A percentile compares a stretch with the other conserved stretches of the same genome.
Conservation (phyloP, 2,797 vertebrate genomes). For the Tenualosa ilisha region DNA sequence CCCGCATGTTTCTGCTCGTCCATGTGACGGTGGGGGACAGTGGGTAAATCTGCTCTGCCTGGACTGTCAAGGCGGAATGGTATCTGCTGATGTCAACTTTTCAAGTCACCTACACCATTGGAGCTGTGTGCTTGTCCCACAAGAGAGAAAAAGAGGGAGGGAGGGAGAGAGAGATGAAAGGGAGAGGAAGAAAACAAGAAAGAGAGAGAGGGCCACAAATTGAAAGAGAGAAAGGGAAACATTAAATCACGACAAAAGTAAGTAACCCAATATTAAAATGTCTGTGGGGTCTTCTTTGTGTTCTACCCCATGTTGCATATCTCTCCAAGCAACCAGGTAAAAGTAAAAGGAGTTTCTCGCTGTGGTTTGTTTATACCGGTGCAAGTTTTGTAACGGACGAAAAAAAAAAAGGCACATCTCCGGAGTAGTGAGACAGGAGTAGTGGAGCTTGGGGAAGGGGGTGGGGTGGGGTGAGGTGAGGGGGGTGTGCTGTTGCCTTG, state of each 20-base stretch:
- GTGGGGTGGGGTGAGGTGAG: conserved; percentile 43
- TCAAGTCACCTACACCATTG: not conserved
- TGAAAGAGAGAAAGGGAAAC: not conserved
- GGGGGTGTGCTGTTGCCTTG: conserved; percentile 48
- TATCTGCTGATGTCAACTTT: not conserved
- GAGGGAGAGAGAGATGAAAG: not conserved
- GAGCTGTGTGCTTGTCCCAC: not conserved
- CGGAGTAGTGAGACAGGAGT: conserved; percentile 59
- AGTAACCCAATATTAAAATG: not conserved
- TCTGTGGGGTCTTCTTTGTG: conserved; percentile 40
- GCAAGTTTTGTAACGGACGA: conserved; percentile 79
- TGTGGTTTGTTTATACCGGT: conserved; percentile 45
- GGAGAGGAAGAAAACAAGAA: not conserved
- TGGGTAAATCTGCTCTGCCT: not conserved
- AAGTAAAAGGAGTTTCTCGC: conserved; percentile 16
- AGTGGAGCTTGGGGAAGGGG: conserved; percentile 74
- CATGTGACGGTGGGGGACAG: not conserved
- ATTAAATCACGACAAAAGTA: not conserved
- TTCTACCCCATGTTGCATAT: conserved; percentile 31
- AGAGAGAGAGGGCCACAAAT: not conserved
- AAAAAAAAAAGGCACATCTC: conserved; percentile 95
- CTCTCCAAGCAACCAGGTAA: conserved; percentile 37
- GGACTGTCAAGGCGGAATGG: not conserved
- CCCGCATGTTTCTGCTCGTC: not conserved
- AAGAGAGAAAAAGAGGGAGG: not conserved